Evolutionary conservation across 2,113 vertebrate species (phyloP).

Genomic region (Lutjanus erythropterus): DNA sequence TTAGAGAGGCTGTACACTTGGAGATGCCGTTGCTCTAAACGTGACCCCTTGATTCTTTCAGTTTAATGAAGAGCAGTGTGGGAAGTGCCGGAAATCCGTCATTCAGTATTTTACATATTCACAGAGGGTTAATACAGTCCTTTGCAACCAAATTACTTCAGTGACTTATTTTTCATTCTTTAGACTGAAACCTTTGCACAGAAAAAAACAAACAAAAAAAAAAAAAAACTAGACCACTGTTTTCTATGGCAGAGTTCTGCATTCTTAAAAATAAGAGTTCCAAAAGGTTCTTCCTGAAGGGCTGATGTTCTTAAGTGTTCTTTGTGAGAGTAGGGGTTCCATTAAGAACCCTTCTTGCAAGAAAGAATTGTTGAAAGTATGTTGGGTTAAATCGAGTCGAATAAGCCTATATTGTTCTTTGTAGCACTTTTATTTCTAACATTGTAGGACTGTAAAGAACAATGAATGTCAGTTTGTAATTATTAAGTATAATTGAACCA

Average conservation of each 20-base stretch:
- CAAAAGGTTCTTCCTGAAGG: no score
- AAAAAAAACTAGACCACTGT: background rate
- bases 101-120: background rate
- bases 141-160: background rate
- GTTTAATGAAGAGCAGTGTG: background rate
- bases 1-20: constrained; percentile 58
- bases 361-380: no score
- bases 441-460: background rate
- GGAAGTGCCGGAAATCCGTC: background rate
- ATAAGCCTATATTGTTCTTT: no score
- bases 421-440: no score
- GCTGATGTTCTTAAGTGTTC: no score
- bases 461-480: background rate
- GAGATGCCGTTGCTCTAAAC: constrained; percentile 44
- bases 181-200: background rate
- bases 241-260: no score
- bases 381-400: no score
- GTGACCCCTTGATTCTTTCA: constrained; percentile 45
- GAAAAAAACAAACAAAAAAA: background rate
- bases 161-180: background rate
- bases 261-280: no score
- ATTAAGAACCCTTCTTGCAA: no score
- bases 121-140: background rate
- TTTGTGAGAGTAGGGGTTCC: no score
- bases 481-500: background rate